These are phyloP conservation scores for Eupithecia pulchellata DNA, from an alignment of 2,888 invertebrate genomes.

Conservation along the genomic window DNA sequence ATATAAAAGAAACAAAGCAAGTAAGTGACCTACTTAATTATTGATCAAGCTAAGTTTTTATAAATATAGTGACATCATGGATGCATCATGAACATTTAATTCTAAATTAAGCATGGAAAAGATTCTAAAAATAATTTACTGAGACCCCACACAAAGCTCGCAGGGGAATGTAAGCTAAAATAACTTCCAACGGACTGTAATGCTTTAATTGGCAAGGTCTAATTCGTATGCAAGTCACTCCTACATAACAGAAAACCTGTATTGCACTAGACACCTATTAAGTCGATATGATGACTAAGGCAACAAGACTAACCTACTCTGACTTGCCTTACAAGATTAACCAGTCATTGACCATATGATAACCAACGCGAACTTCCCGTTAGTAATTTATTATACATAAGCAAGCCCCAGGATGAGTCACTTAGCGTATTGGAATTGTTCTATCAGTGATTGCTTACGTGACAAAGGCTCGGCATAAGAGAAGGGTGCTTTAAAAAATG, in stretches of 20 bases:
- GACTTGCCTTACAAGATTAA: slow-evolving; percentile 54
- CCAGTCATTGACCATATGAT: slow-evolving; percentile 77
- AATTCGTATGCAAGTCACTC: slow-evolving; percentile 35
- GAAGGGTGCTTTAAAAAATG: slow-evolving; percentile 55
- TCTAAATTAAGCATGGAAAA: slow-evolving; percentile 5
- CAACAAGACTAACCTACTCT: slow-evolving; percentile 50
- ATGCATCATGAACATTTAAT: not conserved
- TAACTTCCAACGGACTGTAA: slow-evolving; percentile 24
- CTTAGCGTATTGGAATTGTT: slow-evolving; percentile 35
- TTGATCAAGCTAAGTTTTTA: not conserved
- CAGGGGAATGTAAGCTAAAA: slow-evolving; percentile 19
- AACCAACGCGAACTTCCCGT: slow-evolving; percentile 73
- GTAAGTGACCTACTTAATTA: not conserved
- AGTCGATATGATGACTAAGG: not conserved
- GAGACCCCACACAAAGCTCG: slow-evolving; percentile 33
- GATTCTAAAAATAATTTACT: slow-evolving; percentile 23
- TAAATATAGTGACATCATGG: slow-evolving; percentile 1
- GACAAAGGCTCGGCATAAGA: slow-evolving; percentile 54
- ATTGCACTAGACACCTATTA: slow-evolving; percentile 21
- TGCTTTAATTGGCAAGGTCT: slow-evolving; percentile 47
- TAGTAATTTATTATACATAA: slow-evolving; percentile 67
- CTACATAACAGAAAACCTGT: slow-evolving; percentile 34
- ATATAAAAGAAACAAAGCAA: not conserved
- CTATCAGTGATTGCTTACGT: slow-evolving; percentile 58
- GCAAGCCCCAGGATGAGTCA: slow-evolving; percentile 71